Evolutionary conservation across 37 sponge, comb jelly and placozoan genomes (phyloP).

Genomic region (Corticium candelabrum): DNA sequence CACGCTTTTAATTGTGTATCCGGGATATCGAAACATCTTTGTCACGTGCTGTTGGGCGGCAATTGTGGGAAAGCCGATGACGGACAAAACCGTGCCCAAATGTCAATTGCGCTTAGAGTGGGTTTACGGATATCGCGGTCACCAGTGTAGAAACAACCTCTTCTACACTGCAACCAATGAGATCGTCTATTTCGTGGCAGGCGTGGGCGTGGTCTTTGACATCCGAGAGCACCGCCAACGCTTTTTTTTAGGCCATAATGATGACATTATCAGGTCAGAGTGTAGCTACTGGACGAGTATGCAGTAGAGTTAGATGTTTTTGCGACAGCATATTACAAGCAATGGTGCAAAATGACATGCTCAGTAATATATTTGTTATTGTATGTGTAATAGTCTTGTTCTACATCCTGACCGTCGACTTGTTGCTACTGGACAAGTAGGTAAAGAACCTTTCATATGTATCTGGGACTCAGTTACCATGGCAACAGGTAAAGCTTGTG

Average conservation of each 20-base stretch:
- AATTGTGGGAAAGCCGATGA: too few species aligned
- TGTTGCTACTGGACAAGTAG: constrained; percentile 90
- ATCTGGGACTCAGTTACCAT: constrained; percentile 80
- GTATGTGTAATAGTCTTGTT: constrained; percentile 69
- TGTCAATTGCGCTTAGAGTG: constrained; percentile 80
- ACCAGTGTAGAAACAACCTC: constrained; percentile 91
- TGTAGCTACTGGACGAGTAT: not conserved
- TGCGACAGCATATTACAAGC: not conserved
- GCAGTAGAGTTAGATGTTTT: not conserved
- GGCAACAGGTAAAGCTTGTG: too few species aligned
- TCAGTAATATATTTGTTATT: too few species aligned
- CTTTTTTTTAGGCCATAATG: constrained; percentile 79
- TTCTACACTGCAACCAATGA: constrained; percentile 69
- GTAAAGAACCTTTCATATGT: constrained; percentile 75
- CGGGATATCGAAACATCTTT: too few species aligned
- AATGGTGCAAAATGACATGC: not conserved
- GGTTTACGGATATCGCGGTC: constrained; percentile 95
- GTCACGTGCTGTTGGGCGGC: too few species aligned
- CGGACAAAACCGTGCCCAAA: constrained; percentile 59
- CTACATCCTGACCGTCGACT: constrained; percentile 77
- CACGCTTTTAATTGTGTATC: too few species aligned
- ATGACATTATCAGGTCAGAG: constrained; percentile 86
- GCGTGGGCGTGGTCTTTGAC: constrained; percentile 77
- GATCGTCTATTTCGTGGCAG: constrained; percentile 95
- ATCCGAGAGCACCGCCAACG: constrained; percentile 43